phyloP scores from a whole-genome alignment of 2,113 vertebrate genomes.

The Leptosomus discolor region DNA sequence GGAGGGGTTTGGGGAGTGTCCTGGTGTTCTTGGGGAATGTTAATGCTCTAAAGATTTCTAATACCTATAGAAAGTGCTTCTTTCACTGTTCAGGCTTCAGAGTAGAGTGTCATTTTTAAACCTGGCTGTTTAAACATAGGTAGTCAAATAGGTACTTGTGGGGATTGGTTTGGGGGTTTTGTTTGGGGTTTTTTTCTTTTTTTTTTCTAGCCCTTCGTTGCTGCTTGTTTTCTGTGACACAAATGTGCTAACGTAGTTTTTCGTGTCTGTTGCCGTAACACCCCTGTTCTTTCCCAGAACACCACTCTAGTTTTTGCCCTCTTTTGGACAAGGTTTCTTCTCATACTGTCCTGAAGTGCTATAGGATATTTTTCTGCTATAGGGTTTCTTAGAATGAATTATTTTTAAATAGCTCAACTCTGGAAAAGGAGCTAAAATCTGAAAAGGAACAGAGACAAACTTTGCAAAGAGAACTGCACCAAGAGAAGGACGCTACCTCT shows the following conservation, averaged over 20 bases:
- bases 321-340: neutral
- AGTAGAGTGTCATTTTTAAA: neutral
- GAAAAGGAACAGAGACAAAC: constrained; percentile 91
- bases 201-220: neutral
- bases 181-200: neutral
- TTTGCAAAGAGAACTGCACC: constrained; percentile 86
- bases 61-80: neutral
- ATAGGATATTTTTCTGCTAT: neutral
- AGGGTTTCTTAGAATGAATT: neutral
- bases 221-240: neutral
- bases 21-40: neutral
- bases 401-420: constrained; percentile 74
- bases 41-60: neutral
- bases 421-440: constrained; percentile 87
- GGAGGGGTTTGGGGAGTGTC: neutral
- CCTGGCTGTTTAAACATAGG: neutral
- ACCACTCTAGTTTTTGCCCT: neutral
- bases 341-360: neutral
- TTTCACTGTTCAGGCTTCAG: neutral
- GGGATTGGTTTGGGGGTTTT: neutral
- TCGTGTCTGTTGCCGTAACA: neutral
- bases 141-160: neutral
- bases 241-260: neutral
- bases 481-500: constrained; percentile 85
- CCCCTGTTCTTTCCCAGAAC: neutral